Evolutionary conservation across 2,113 vertebrate genomes (phyloP).

Genomic region (Ranitomeya variabilis): DNA sequence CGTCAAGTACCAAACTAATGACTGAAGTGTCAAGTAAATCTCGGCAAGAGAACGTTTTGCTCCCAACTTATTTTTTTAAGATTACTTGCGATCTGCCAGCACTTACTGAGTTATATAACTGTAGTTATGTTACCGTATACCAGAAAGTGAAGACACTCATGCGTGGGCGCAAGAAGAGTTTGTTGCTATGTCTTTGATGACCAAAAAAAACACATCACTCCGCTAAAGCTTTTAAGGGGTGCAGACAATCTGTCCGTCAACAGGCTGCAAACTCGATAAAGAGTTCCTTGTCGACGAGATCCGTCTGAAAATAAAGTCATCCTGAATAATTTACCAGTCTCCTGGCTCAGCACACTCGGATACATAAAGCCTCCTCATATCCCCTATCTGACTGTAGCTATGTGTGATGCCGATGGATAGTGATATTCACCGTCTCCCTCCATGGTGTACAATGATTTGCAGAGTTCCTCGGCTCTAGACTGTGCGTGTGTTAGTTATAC

Average conservation of each 20-base stretch:
- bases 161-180: neutral
- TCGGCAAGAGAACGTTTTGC: neutral
- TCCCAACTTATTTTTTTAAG: neutral
- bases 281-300: neutral
- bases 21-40: neutral
- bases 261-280: neutral
- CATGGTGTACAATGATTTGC: neutral
- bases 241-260: slow-evolving; percentile 2
- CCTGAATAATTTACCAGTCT: neutral
- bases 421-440: neutral
- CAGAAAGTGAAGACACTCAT: neutral
- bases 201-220: neutral
- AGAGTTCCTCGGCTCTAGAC: neutral
- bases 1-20: neutral
- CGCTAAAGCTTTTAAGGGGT: neutral
- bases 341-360: neutral
- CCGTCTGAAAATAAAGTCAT: neutral
- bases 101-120: neutral
- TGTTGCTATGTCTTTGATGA: slow-evolving; percentile 13
- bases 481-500: slow-evolving; percentile 12
- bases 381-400: neutral
- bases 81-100: neutral
- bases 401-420: neutral
- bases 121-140: neutral
- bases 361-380: neutral